Evolutionary conservation across 2,113 vertebrate species (phyloP).

Genomic region (Numenius arquata): DNA sequence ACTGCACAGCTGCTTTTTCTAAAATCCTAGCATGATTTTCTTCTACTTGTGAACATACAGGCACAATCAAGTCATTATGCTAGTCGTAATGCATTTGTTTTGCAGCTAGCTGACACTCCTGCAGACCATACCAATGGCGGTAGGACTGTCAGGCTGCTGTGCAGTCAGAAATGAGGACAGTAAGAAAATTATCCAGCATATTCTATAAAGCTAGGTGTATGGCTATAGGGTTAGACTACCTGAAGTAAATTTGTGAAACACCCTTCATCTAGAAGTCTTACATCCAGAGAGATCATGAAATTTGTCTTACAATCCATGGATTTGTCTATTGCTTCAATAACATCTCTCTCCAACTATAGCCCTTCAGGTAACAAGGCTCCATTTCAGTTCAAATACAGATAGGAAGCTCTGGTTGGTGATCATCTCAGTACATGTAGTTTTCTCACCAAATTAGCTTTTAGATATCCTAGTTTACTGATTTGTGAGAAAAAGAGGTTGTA

Average conservation of each 20-base stretch:
- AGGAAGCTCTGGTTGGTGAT: neutral
- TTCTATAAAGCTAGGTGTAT: neutral
- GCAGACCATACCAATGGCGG: accelerated
- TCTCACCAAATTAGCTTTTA: neutral
- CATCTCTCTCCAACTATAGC: neutral
- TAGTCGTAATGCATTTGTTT: neutral
- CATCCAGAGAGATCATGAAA: neutral
- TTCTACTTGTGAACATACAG: neutral
- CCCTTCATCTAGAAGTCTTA: neutral
- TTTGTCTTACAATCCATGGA: neutral
- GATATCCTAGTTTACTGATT: neutral
- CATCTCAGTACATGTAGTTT: neutral
- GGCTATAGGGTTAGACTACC: neutral
- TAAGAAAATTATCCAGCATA: neutral
- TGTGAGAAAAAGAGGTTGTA: neutral
- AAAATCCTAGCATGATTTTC: neutral
- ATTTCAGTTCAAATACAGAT: neutral
- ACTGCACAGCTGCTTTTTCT: neutral
- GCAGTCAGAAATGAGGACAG: neutral
- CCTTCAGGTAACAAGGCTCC: neutral
- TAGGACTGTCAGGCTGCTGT: neutral
- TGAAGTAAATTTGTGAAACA: neutral
- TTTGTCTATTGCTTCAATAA: neutral
- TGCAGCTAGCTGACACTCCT: neutral
- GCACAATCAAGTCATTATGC: neutral